These are phyloP conservation scores for Ceramica pisi DNA, from an alignment of 2,888 invertebrate species.

Conservation along the genomic window DNA sequence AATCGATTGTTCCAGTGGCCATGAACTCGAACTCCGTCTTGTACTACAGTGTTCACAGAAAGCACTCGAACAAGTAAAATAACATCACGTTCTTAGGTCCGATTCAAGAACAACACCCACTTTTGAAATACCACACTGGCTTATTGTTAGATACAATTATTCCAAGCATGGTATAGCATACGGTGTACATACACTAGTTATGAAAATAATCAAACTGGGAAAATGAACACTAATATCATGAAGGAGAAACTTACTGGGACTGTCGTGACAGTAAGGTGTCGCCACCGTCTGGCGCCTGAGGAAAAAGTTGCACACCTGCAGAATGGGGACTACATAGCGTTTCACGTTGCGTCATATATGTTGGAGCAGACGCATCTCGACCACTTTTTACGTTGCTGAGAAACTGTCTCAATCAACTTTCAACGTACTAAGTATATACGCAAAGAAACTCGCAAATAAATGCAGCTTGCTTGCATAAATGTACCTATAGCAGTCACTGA, in stretches of 20 bases:
- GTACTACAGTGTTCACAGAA: conserved; percentile 72
- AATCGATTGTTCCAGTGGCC: conserved; percentile 87
- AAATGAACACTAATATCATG: conserved; percentile 81
- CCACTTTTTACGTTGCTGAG: conserved; percentile 75
- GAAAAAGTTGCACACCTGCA: conserved; percentile 82
- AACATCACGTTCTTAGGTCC: conserved; percentile 70
- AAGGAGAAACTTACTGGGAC: conserved; percentile 79
- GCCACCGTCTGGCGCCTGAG: conserved; percentile 78
- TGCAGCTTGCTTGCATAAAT: conserved; percentile 20
- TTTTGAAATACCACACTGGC: conserved; percentile 44
- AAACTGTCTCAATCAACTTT: conserved; percentile 76
- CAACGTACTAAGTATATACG: conserved; percentile 65
- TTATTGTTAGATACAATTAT: conserved; percentile 56
- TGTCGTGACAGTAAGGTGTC: conserved; percentile 66
- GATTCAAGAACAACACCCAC: conserved; percentile 65
- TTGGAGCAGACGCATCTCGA: conserved; percentile 72
- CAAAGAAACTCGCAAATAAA: conserved; percentile 47
- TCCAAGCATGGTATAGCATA: conserved; percentile 18
- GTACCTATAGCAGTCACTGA: conserved; percentile 24
- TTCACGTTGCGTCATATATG: conserved; percentile 81
- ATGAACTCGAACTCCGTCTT: conserved; percentile 82
- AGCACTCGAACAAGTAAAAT: conserved; percentile 73
- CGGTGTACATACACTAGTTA: conserved; percentile 44
- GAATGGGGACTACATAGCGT: conserved; percentile 80
- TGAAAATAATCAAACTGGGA: conserved; percentile 61